Percentiles rank a stretch among this genome's conserved stretches.
These are phyloP conservation scores for Pterobdella sp. DNA, from an alignment of 2,888 invertebrate species.

Conservation along the genomic window DNA sequence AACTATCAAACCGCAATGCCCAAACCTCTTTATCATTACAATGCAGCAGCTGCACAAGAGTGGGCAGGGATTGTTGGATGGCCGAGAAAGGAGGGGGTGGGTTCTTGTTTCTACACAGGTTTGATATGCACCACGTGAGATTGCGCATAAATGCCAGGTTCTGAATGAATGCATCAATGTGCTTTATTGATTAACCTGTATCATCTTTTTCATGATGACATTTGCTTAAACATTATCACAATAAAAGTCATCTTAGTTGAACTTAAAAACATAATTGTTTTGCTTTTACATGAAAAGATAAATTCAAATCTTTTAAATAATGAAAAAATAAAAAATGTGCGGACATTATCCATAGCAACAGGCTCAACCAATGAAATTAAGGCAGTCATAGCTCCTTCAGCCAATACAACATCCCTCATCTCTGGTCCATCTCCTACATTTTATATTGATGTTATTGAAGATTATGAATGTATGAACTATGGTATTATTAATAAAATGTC, in stretches of 20 bases:
- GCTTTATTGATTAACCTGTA: too few species aligned
- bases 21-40: slow-evolving; percentile 51
- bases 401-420: slow-evolving; percentile 73
- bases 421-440: slow-evolving; percentile 53
- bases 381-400: slow-evolving; percentile 63
- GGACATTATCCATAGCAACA: slow-evolving; percentile 53
- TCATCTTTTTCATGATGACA: too few species aligned
- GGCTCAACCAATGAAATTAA: slow-evolving; percentile 63
- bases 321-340: neutral
- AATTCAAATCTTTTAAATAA: too few species aligned
- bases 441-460: too few species aligned
- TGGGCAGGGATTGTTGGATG: slow-evolving; percentile 67
- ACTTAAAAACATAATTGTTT: too few species aligned
- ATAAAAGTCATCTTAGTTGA: too few species aligned
- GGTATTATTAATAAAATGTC: too few species aligned
- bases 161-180: too few species aligned
- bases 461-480: too few species aligned
- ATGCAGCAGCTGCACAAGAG: slow-evolving; percentile 66
- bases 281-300: neutral
- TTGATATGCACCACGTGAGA: slow-evolving; percentile 85
- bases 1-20: too few species aligned
- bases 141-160: slow-evolving; percentile 62
- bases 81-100: slow-evolving; percentile 74
- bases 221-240: too few species aligned
- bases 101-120: slow-evolving; percentile 86